Conservation (phyloP, 2,888 invertebrate genomes). For the Netelia fuscicornis region DNA sequence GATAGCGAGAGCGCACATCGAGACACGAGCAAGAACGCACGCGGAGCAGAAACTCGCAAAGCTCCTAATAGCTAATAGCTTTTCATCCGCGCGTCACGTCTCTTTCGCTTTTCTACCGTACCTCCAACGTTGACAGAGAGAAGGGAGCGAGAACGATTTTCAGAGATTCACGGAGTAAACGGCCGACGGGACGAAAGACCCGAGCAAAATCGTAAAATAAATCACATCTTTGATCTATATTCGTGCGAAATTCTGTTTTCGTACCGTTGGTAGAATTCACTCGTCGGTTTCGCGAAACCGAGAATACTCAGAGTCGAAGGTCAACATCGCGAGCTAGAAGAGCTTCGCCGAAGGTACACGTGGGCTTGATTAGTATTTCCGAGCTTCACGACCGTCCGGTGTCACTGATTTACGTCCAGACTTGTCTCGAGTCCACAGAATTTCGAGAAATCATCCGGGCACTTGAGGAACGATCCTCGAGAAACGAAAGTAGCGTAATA, state of each 20-base stretch:
- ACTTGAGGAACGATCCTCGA: constrained; percentile 12
- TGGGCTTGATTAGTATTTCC: background rate
- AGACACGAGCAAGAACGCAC: background rate
- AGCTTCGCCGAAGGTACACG: background rate
- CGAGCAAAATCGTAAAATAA: constrained; percentile 79
- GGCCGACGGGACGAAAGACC: constrained; percentile 55
- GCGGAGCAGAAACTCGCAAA: constrained; percentile 42
- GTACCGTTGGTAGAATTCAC: constrained; percentile 44
- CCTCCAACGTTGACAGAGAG: constrained; percentile 50
- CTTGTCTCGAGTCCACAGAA: background rate
- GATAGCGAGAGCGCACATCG: constrained; percentile 24
- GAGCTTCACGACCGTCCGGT: too few relatives aligned
- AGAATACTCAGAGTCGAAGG: constrained; percentile 5
- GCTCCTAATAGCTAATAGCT: constrained; percentile 78
- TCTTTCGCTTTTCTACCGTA: constrained; percentile 69
- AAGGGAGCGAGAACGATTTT: constrained; percentile 44
- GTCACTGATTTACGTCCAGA: too few relatives aligned
- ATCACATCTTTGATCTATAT: constrained; percentile 84
- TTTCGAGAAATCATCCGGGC: background rate
- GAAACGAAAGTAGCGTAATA: constrained; percentile 9
- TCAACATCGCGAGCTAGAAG: background rate
- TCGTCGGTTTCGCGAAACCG: constrained; percentile 25
- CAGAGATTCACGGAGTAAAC: constrained; percentile 40
- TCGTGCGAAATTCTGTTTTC: constrained; percentile 68
- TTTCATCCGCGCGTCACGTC: constrained; percentile 63